Conservation (phyloP, 2,113 vertebrate genomes). For the Toxostoma redivivum region DNA sequence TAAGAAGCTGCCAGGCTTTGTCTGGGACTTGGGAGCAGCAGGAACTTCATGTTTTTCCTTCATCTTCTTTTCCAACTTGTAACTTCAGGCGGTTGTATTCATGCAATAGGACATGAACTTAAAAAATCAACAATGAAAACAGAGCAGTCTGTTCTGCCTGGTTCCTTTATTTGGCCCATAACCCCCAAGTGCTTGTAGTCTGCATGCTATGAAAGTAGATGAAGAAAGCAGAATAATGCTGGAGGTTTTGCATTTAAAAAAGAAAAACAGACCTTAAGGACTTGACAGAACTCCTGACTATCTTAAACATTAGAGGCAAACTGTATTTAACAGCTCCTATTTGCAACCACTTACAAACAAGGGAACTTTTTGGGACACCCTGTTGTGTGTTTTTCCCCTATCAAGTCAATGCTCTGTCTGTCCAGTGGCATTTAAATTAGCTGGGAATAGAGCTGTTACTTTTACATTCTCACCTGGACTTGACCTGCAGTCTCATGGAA, state of each 20-base stretch:
- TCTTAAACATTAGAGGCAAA: background rate
- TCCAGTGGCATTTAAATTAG: background rate
- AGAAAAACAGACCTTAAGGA: background rate
- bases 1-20: background rate
- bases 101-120: background rate
- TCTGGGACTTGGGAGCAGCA: background rate
- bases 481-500: background rate
- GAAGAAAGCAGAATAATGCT: background rate
- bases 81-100: background rate
- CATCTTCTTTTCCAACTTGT: background rate
- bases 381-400: background rate
- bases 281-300: background rate
- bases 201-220: background rate
- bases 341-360: background rate
- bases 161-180: background rate
- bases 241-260: background rate
- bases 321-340: background rate
- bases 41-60: background rate
- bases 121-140: background rate
- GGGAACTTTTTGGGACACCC: background rate
- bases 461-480: background rate
- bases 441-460: background rate
- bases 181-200: background rate
- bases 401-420: background rate
- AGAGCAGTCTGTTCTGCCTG: background rate